Percentiles rank a stretch among this genome's conserved stretches.
Conservation (phyloP, 2,113 vertebrate genomes). For the Nothoprocta pentlandii region DNA sequence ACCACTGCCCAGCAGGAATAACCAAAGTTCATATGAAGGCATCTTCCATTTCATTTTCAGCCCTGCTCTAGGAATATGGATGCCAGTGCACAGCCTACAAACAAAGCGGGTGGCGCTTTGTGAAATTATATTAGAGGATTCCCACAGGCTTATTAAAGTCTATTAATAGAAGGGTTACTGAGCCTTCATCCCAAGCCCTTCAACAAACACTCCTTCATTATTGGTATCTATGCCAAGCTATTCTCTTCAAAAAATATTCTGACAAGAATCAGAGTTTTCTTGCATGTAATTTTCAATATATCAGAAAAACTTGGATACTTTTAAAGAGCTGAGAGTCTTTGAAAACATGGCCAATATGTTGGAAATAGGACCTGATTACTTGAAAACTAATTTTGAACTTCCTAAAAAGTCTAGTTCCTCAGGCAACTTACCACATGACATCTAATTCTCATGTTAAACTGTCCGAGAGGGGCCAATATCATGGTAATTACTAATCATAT, state of each 20-base stretch:
- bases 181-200: not conserved
- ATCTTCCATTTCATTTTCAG: constrained; percentile 1
- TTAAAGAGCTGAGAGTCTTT: not conserved
- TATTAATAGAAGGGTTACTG: not conserved
- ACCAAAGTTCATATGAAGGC: not conserved
- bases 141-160: not conserved
- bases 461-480: not conserved
- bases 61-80: not conserved
- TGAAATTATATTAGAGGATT: constrained; percentile 20
- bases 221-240: not conserved
- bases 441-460: not conserved
- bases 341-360: not conserved
- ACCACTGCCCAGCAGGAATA: not conserved
- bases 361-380: not conserved
- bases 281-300: not conserved
- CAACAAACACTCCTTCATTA: not conserved
- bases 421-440: not conserved
- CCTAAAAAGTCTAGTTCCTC: not conserved
- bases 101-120: not conserved
- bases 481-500: constrained; percentile 49
- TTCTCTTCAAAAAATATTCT: constrained; percentile 6
- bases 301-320: not conserved
- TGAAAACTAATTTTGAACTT: not conserved
- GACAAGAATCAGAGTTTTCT: not conserved
- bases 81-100: not conserved